Evolutionary conservation across 2,797 vertebrate species (phyloP), one percentile per base, ranked within the genome.

Genomic region (Alcedo atthis): DNA sequence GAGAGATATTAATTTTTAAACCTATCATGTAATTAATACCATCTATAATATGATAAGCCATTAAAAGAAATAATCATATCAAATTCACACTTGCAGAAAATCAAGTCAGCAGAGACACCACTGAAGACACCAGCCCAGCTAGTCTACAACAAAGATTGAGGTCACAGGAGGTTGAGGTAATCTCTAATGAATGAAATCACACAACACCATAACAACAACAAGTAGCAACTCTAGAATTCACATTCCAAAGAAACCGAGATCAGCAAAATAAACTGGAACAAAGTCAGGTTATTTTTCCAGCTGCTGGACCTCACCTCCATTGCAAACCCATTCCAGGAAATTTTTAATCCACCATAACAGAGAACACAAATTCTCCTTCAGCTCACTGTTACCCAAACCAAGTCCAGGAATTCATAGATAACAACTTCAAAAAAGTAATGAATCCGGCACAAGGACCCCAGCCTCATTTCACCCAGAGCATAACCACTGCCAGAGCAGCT

Each of bases 371-470:
- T 7, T 8, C 21, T 19, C 7, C 28, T 18, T 10, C 25, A 30
- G 26, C 45, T 5, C 21, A 32, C 0, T 1, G 6, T 13, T 8
- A 14, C 26, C 20, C 51, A 74, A 28, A 48, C 12, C 21, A 1
- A 2, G 17, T 0, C 1, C n/a, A 10, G 40, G 26, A 43, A n/a
- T 5, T 8, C 28, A 8, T 13, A 20, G 32, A 22, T 45, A 12
- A 33, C 2, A 5, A 2, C 13, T 21, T 4, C 35, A 26, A 15
- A 37, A 2, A 3, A 69, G 10, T 3, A 62, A 12, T 16, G 30
- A 15, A 17, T 1, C 12, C 19, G 35, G 5, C 28, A 8, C 14
- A 2, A 49, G 11, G 17, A 8, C 15, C 1, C 0, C 0, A 0
- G 5, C 3, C 45, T 20, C 20, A 1, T 3, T 25, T 33, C 58